Conservation (phyloP, 2,113 vertebrate genomes). For the Muscicapa adusta region DNA sequence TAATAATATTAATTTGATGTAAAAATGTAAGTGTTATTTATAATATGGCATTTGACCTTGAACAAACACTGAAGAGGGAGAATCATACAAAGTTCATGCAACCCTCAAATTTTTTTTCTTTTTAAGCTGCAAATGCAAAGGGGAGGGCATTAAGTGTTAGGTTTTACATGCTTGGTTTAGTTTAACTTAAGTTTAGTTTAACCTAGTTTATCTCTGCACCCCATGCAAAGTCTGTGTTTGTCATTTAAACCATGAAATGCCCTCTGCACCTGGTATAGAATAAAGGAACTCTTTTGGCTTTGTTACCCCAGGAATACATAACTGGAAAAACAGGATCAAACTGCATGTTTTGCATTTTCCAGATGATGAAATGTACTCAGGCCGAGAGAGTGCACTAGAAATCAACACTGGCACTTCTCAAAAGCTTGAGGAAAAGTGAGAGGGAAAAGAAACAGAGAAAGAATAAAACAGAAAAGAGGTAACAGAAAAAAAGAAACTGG, state of each 20-base stretch:
- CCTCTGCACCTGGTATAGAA: background rate
- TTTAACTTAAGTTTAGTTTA: background rate
- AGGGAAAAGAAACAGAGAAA: background rate
- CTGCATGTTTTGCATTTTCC: background rate
- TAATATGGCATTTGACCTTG: background rate
- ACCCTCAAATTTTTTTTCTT: background rate
- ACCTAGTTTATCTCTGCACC: background rate
- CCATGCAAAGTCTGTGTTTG: background rate
- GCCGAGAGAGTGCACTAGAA: background rate
- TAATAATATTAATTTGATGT: background rate
- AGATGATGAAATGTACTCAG: background rate
- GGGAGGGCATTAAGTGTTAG: background rate
- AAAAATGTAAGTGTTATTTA: background rate
- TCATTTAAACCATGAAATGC: background rate
- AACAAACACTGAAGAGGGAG: background rate
- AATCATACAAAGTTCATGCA: background rate
- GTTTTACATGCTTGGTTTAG: background rate
- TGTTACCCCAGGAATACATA: background rate
- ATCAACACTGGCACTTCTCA: background rate
- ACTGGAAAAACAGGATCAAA: background rate
- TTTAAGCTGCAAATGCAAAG: background rate
- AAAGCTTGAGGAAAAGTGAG: background rate
- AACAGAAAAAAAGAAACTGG: background rate
- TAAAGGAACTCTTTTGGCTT: background rate
- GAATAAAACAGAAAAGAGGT: background rate